Base-by-base conservation (phyloP, 2,797 vertebrate genomes). In the Anas georgica region DNA sequence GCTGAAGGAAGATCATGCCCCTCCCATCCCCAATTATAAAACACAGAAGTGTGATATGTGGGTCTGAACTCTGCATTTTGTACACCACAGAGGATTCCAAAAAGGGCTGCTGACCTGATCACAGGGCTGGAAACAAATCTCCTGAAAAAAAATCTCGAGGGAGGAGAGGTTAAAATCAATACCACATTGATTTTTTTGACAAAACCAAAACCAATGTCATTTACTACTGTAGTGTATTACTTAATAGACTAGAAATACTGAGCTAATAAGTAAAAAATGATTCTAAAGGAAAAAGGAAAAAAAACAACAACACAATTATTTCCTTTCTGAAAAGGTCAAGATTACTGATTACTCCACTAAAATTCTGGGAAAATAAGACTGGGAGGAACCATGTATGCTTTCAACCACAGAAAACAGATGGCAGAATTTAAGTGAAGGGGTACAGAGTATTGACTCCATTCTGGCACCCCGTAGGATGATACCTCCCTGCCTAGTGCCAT, bases 381-480 rank as follows among this genome's bases (percentile, higher is more conserved):
- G 12, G 18, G 3, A 73, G 25, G 39, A 83, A 12, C 11, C 12
- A 16, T 3, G 7, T 39, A 12, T 33, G 21, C 10, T 18, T 81
- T 21, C 7, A 60, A 3, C 26, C n/a, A 15, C 67, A 84, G 6
- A 20, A 48, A 50, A 9, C 5, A 62, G 33, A 8, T 12, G 16
- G 9, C 7, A 83, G 31, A 90, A 50, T 6, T 67, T 55, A 80
- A 46, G 17, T n/a, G 33, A 86, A 74, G 14, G 12, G 14, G 1
- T 31, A 63, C 11, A 39, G 5, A 46, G 7, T 33, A 67, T 29
- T 86, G 20, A 35, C 5, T 78, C 23, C 5, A 12, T 70, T 67
- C 31, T 68, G n/a, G 26, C 8, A 46, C 2, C 4, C 12, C 3
- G 2, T 1, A 45, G 45, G 17, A 35, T 29, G 12, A 12, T 48